Percentiles rank a stretch among this genome's conserved stretches.
phyloP scores from a whole-genome alignment of 2,888 invertebrate species.

The Dynastes hyllus region DNA sequence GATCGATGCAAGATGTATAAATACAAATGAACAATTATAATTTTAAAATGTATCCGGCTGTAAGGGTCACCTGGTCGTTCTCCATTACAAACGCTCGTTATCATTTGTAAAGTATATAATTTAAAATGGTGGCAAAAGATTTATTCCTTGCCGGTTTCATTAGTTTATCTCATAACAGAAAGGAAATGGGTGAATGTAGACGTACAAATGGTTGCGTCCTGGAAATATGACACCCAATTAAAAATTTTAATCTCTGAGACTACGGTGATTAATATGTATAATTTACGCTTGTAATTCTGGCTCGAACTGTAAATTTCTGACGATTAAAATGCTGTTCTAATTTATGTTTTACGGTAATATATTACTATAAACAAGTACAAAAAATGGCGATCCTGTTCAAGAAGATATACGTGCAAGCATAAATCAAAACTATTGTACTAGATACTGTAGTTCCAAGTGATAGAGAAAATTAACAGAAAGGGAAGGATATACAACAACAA shows the following conservation, averaged over 20 bases:
- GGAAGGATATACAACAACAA: too few relatives aligned
- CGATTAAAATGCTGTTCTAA: constrained; percentile 8
- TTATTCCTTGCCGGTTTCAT: not conserved
- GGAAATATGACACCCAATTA: constrained; percentile 30
- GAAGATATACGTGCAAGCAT: too few relatives aligned
- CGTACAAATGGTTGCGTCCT: not conserved
- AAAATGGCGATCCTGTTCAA: too few relatives aligned
- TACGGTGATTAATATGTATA: constrained; percentile 20
- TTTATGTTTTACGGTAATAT: not conserved
- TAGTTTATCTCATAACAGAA: not conserved
- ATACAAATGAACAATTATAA: too few relatives aligned
- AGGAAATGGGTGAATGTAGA: not conserved
- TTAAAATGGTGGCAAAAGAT: not conserved
- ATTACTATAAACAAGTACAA: not conserved
- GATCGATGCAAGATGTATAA: too few relatives aligned
- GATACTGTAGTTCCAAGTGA: too few relatives aligned
- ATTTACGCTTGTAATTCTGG: not conserved
- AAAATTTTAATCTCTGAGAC: constrained; percentile 19
- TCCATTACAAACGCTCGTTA: too few relatives aligned
- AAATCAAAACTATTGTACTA: too few relatives aligned
- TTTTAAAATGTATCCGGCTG: too few relatives aligned
- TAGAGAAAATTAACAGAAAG: too few relatives aligned
- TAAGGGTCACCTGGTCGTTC: too few relatives aligned
- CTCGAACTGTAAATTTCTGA: not conserved
- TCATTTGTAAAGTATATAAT: too few relatives aligned